phyloP scores from a whole-genome alignment of 2,113 vertebrate species.

The Glaucomys volans region DNA sequence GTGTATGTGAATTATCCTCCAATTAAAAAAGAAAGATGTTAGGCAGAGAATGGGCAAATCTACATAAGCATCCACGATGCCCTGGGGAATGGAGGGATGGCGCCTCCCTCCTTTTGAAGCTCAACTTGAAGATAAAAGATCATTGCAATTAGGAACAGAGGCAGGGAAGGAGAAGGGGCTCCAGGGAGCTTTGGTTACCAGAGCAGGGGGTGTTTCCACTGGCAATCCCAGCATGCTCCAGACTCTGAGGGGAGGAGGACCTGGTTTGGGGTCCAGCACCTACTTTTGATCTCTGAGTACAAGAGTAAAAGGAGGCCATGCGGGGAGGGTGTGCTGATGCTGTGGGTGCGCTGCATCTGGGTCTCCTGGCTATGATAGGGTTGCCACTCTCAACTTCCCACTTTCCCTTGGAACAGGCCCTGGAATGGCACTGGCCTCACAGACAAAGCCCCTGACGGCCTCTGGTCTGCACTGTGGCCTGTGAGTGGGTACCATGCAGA shows the following conservation, averaged over 20 bases:
- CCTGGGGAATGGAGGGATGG: background rate
- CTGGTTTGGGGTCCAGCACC: background rate
- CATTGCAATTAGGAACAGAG: background rate
- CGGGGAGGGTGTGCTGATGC: background rate
- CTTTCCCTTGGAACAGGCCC: background rate
- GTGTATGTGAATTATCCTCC: background rate
- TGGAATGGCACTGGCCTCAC: background rate
- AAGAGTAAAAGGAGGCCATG: background rate
- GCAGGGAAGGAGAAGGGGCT: background rate
- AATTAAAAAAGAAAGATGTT: background rate
- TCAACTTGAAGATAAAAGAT: background rate
- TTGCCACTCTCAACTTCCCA: background rate
- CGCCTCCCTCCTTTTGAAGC: constrained; percentile 9
- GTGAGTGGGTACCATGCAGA: background rate
- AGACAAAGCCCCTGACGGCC: background rate
- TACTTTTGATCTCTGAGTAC: background rate
- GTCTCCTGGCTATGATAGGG: too few relatives aligned
- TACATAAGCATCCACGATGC: background rate
- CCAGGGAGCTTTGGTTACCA: background rate
- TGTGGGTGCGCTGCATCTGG: too few relatives aligned
- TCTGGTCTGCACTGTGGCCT: background rate
- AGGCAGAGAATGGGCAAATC: background rate
- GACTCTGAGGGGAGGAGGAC: background rate
- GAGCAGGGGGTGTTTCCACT: background rate
- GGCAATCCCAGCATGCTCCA: background rate